Base-by-base conservation (phyloP, 2,888 invertebrate species). In the Acleris cristana region DNA sequence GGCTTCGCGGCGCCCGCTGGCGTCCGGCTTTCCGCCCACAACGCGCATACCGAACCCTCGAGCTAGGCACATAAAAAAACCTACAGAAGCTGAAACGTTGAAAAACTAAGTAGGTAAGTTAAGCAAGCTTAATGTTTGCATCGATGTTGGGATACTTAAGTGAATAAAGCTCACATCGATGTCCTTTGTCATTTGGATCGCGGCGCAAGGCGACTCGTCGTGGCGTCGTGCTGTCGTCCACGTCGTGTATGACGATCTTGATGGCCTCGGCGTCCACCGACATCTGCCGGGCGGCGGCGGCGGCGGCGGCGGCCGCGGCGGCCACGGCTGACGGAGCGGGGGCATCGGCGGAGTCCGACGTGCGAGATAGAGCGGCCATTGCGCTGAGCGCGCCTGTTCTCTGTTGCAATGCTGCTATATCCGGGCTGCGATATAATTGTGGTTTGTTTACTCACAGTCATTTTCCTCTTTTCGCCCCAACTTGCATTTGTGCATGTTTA, bases 21-120 rank as follows among this genome's bases (percentile, higher is more conserved):
- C 94, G 68, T 96, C 96, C 40, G 96, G 96, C 87, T 98, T 98
- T 34, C 98, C 98, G 19, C 98, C 98, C 55, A 98, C 98, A 30
- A 98, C 97, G 71, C 98, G 95, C 97, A 99, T 97, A 44, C 98
- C 98, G 82, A 98, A 97, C 67, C 98, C 98, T 74, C 97, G 96
- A 73, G 97, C 97, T 96, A 88, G 4, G 69, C 69, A 52, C 16
- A 48, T 26, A 45, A 21, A 44, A 19, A 19, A 12, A 7, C 5
- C 16, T 8, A 10, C 7, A 45, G 0, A 48, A n/a, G 18, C n/a
- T 48, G n/a, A 18, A 16, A 8, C 40, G 40, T 40, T 40, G 40
- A 14, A 40, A 45, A 45, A 6, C 45, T n/a, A 45, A 16, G 0
- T 16, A 1, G 1, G 34, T 34, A 8, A 10, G 1, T 40, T 40